A percentile compares a stretch with the other conserved stretches of the same genome.
phyloP scores from a whole-genome alignment of 2,113 vertebrate species.

The Salminus brasiliensis region DNA sequence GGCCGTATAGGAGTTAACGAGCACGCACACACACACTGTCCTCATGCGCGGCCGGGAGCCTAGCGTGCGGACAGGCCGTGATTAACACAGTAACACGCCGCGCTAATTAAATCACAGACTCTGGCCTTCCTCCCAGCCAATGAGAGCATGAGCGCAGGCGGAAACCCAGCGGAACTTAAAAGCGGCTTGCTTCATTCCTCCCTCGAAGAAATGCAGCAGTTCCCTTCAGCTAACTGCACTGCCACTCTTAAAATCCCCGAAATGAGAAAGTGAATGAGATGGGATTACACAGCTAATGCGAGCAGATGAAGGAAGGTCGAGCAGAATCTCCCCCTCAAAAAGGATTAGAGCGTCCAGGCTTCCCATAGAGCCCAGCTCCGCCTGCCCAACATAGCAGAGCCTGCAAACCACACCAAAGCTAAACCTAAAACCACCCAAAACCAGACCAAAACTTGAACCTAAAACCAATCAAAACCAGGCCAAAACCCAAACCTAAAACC shows the following conservation, averaged over 20 bases:
- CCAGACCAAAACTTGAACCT: too few species aligned
- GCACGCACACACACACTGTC: conserved; percentile 25
- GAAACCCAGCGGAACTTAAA: conserved; percentile 21
- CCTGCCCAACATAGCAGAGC: not conserved
- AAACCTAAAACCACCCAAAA: too few species aligned
- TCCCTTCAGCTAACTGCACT: conserved; percentile 61
- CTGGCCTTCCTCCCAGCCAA: not conserved
- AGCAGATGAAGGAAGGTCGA: conserved; percentile 80
- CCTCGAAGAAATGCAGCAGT: conserved; percentile 58
- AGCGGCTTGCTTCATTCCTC: conserved; percentile 51
- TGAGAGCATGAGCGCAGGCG: not conserved
- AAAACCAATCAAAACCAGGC: not conserved
- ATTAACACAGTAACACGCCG: conserved; percentile 49
- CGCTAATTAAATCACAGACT: conserved; percentile 44
- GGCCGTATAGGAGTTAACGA: conserved; percentile 7
- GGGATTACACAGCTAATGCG: conserved; percentile 85
- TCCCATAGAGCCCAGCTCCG: conserved; percentile 46
- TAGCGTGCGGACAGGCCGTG: conserved; percentile 34
- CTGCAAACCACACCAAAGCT: not conserved
- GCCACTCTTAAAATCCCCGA: conserved; percentile 71
- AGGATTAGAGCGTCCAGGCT: conserved; percentile 74
- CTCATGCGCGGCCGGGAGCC: conserved; percentile 17
- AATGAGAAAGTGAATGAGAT: conserved; percentile 77
- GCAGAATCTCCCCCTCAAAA: conserved; percentile 73
- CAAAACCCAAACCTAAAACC: not conserved